These are phyloP conservation scores for Zeuzera pyrina DNA, from an alignment of 2,888 invertebrate genomes.

Conservation along the genomic window DNA sequence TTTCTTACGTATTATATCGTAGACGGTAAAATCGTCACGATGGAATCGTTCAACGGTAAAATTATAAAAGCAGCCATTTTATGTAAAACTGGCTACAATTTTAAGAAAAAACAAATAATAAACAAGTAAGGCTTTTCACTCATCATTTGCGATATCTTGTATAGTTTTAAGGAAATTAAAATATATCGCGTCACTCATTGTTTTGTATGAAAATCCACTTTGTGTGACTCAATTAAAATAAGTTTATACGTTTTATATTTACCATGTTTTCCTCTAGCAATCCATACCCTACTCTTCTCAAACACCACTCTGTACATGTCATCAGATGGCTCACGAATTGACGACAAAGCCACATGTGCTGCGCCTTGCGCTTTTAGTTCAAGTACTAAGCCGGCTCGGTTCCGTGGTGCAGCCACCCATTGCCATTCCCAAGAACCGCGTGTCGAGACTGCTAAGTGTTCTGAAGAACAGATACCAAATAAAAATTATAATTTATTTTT, in stretches of 20 bases:
- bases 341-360: slow-evolving; percentile 74
- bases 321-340: slow-evolving; percentile 67
- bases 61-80: too few relatives aligned
- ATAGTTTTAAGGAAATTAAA: neutral
- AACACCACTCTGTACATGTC: slow-evolving; percentile 77
- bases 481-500: neutral
- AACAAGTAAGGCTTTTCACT: too few relatives aligned
- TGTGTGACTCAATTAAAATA: too few relatives aligned
- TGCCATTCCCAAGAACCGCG: slow-evolving; percentile 77
- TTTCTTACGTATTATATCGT: too few relatives aligned
- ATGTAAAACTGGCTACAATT: too few relatives aligned
- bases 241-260: too few relatives aligned
- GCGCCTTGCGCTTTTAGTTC: slow-evolving; percentile 72
- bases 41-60: too few relatives aligned
- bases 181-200: neutral
- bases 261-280: slow-evolving; percentile 79
- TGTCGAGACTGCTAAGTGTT: slow-evolving; percentile 76
- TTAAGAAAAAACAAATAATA: too few relatives aligned
- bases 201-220: neutral
- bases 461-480: slow-evolving; percentile 35
- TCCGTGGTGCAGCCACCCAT: slow-evolving; percentile 76
- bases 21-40: too few relatives aligned
- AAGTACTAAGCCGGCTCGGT: slow-evolving; percentile 75
- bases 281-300: slow-evolving; percentile 75
- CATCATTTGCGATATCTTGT: too few relatives aligned